A percentile compares a stretch with the other conserved stretches of the same genome.
These are phyloP conservation scores for Apotomis capreana DNA, from an alignment of 2,888 invertebrate genomes.

Conservation along the genomic window DNA sequence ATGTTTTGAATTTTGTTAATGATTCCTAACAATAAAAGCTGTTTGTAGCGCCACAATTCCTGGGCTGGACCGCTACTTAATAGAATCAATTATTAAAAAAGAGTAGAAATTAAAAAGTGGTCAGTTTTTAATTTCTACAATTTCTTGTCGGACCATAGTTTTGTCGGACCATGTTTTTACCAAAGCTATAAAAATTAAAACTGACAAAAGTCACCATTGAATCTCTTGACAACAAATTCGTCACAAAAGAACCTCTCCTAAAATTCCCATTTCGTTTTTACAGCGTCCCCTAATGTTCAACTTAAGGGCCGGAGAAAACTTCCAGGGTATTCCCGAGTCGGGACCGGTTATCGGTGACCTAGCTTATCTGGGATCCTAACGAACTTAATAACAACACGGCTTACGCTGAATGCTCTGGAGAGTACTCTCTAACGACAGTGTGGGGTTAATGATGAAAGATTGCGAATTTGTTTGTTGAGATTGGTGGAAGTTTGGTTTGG, in stretches of 20 bases:
- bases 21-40: too few species aligned
- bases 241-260: neutral
- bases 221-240: constrained; percentile 11
- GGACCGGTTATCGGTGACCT: constrained; percentile 28
- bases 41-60: too few species aligned
- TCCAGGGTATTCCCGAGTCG: constrained; percentile 22
- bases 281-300: constrained; percentile 4
- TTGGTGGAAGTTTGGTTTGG: neutral
- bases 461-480: neutral
- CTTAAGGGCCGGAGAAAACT: constrained; percentile 15
- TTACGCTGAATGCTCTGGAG: constrained; percentile 1
- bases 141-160: too few species aligned
- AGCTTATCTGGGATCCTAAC: constrained; percentile 32
- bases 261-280: constrained; percentile 21
- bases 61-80: too few species aligned
- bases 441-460: constrained; percentile 12
- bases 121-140: too few species aligned
- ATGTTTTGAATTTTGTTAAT: too few species aligned
- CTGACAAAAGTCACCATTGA: neutral
- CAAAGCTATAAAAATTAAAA: neutral
- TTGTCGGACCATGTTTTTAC: too few species aligned
- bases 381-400: constrained; percentile 31
- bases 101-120: too few species aligned
- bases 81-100: too few species aligned
- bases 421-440: neutral